Evolutionary conservation across 2,888 invertebrate genomes (phyloP), one percentile per base, ranked within the genome.

Genomic region (Lasius fuliginosus): DNA sequence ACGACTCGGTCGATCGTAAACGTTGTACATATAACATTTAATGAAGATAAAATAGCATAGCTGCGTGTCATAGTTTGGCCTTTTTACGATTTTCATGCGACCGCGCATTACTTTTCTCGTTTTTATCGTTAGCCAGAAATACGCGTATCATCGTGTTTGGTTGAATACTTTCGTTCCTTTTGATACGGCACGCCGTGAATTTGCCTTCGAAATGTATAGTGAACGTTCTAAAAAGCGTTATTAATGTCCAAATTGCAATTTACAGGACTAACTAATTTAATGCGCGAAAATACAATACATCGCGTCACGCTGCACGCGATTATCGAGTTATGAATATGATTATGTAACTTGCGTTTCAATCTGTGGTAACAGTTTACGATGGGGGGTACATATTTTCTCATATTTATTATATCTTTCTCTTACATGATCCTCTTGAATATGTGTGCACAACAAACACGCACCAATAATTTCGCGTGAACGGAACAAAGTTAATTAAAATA

Each of bases 21-120:
- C 87, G 85, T 84, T 81, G 60, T 74, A 88, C 76, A 84, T 76
- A 83, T 69, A 81, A 87, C 73, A 74, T 74, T 76, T 64, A 76
- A 83, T 71, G 75, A 71, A 71, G 65, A 76, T 75, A 73, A 81
- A 84, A 84, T 87, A 90, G 89, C 79, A 84, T 90, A 90, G 90
- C 84, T 87, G 86, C 89, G 90, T 87, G 85, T 86, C 86, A 91
- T 88, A 90, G 90, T 90, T 90, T 90, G 88, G 90, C 90, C 90
- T 88, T 85, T 85, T 87, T 84, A 88, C 85, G 86, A 87, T 82
- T 75, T 83, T 82, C 84, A 76, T 79, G 56, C 83, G 84, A 74
- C 85, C 75, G 86, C 85, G 84, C 83, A 88, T 90, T 88, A 86
- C 81, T 90, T 90, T 89, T 85, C 86, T 86, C 85, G 85, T 87